Evolutionary conservation across 2,797 vertebrate species (phyloP).

Genomic region (Morus bassanus): DNA sequence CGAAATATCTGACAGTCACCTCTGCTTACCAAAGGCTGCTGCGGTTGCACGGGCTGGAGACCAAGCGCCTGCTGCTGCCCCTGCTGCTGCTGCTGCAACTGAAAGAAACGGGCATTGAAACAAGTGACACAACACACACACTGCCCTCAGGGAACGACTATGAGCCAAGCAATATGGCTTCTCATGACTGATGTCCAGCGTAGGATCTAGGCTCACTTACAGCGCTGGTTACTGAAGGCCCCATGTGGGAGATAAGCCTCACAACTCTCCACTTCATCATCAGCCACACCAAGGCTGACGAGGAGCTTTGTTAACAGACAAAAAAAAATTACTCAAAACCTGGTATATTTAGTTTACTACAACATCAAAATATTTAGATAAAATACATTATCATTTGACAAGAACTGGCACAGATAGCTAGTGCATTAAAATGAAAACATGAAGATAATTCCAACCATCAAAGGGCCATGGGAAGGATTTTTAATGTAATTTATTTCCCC

Average conservation of each 20-base stretch:
- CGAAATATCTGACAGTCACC: accelerated
- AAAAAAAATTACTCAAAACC: background rate
- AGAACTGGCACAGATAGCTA: background rate
- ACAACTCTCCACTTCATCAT: accelerated
- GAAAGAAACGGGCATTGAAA: background rate
- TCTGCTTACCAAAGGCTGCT: constrained; percentile 76
- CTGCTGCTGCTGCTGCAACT: constrained; percentile 68
- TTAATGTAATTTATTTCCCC: background rate
- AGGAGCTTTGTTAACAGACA: background rate
- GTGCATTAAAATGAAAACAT: background rate
- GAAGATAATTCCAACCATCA: background rate
- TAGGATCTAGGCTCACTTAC: no score
- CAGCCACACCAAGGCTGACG: background rate
- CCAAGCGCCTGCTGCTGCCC: constrained; percentile 59
- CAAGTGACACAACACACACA: accelerated
- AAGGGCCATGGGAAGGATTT: background rate
- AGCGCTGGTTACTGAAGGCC: background rate
- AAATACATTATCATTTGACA: background rate
- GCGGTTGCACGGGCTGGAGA: constrained; percentile 72
- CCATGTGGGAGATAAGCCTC: background rate
- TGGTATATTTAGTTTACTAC: background rate
- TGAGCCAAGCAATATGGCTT: accelerated
- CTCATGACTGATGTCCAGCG: background rate
- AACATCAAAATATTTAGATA: background rate
- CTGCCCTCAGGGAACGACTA: background rate